Evolutionary conservation across 2,888 invertebrate species (phyloP), one percentile per base, ranked within the genome.

Genomic region (Pseudococcus longispinus): DNA sequence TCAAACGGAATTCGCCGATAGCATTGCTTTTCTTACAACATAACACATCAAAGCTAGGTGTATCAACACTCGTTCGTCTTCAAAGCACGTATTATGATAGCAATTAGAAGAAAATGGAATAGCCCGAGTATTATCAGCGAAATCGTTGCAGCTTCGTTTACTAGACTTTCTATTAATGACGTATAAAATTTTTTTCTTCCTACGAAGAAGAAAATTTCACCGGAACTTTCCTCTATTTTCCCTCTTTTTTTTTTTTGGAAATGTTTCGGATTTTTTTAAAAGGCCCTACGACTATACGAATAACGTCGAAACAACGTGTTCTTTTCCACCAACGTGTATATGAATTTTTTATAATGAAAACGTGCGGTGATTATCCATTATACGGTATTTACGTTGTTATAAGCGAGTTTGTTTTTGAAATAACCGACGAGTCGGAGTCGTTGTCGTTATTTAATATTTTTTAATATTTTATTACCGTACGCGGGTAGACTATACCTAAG

Each of bases 341-440:
- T 70, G 70, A 70, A 70, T 70, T 70, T 70, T 70, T 70, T 70
- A 70, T 70, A 70, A 15, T 29, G 70, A 70, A 70, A 70, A 70
- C 70, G 29, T 70, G 70, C 70, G 70, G 70, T 70, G 70, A 70
- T 70, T 70, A 70, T 70, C 70, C 70, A 70, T 70, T 70, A 70
- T 29, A 70, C 29, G 70, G 70, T 70, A 29, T 29, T 70, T 70
- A 70, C 70, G 70, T 70, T 70, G 60, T 70, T 70, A 29, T 37
- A 37, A 37, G 29, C 29, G 6, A 70, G 70, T 60, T 60, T 60
- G 60, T 60, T 60, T 60, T 60, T n/a, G n/a, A n/a, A n/a, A 65
- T 1, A 65, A 11, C 65, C 11, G n/a, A 1, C 1, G 65, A 23
- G 29, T 37, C 37, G n/a, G n/a, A n/a, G n/a, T 26, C 15, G 70